A percentile compares a stretch with the other conserved stretches of the same genome.
Evolutionary conservation across 2,113 vertebrate species (phyloP).

Genomic region (Neofelis nebulosa): DNA sequence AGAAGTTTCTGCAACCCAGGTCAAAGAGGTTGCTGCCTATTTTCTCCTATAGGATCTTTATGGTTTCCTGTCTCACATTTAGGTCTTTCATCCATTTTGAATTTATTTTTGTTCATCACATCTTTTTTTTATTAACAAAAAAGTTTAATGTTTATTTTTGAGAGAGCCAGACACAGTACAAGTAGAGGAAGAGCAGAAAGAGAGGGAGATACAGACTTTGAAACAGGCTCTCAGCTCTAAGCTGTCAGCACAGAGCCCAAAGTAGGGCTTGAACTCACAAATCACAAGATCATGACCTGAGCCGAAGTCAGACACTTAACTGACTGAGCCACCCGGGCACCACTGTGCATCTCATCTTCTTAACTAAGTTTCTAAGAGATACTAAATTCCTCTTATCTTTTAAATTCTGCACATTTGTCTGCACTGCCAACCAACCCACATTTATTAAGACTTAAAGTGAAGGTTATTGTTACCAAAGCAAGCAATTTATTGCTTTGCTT

Average conservation of each 20-base stretch:
- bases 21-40: too few relatives aligned
- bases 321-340: not conserved
- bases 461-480: slow-evolving; percentile 47
- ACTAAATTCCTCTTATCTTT: not conserved
- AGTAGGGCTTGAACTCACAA: not conserved
- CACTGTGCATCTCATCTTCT: not conserved
- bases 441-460: slow-evolving; percentile 48
- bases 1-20: too few relatives aligned
- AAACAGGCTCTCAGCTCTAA: too few relatives aligned
- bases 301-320: not conserved
- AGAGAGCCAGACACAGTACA: not conserved
- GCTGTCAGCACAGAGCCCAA: not conserved
- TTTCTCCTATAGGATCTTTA: too few relatives aligned
- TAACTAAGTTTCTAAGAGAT: slow-evolving; percentile 1
- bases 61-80: too few relatives aligned
- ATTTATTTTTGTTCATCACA: too few relatives aligned
- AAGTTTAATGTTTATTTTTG: not conserved
- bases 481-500: slow-evolving; percentile 37
- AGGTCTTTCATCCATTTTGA: too few relatives aligned
- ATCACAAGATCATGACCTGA: not conserved
- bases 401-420: not conserved
- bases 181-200: not conserved
- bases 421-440: not conserved
- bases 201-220: not conserved
- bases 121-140: too few relatives aligned